These are phyloP conservation scores for Noctua fimbriata DNA, from an alignment of 2,888 invertebrate genomes.

Conservation along the genomic window DNA sequence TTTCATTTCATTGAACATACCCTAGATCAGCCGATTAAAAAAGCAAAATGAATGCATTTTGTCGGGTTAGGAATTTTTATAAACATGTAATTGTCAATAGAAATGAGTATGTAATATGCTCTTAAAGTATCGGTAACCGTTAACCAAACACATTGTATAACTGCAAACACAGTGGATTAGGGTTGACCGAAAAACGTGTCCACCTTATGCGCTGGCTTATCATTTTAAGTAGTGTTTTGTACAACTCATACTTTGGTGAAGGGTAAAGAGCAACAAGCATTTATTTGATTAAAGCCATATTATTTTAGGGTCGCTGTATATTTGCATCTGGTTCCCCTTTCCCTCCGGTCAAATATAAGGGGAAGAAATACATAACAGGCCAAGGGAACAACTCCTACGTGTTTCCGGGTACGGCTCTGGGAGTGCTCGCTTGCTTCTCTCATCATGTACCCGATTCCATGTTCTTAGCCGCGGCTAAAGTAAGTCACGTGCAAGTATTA, in stretches of 20 bases:
- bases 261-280: not conserved
- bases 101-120: no score
- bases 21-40: no score
- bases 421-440: conserved; percentile 96
- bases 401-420: conserved; percentile 98
- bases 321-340: conserved; percentile 99
- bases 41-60: no score
- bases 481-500: conserved; percentile 72
- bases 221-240: not conserved
- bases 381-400: conserved; percentile 99
- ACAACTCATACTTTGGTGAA: not conserved
- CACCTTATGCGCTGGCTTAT: not conserved
- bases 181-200: not conserved
- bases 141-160: not conserved
- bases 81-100: no score
- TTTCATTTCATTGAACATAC: no score
- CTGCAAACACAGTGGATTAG: not conserved
- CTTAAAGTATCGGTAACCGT: no score
- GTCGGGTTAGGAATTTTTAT: no score
- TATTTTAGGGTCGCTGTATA: conserved; percentile 95
- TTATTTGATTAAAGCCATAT: not conserved
- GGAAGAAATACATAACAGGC: conserved; percentile 96
- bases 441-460: conserved; percentile 98
- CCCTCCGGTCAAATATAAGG: conserved; percentile 94
- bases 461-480: conserved; percentile 98